A percentile compares a stretch with the other conserved stretches of the same genome.
Evolutionary conservation across 2,797 vertebrate species (phyloP).

Genomic region (Phoxinus dragarum): DNA sequence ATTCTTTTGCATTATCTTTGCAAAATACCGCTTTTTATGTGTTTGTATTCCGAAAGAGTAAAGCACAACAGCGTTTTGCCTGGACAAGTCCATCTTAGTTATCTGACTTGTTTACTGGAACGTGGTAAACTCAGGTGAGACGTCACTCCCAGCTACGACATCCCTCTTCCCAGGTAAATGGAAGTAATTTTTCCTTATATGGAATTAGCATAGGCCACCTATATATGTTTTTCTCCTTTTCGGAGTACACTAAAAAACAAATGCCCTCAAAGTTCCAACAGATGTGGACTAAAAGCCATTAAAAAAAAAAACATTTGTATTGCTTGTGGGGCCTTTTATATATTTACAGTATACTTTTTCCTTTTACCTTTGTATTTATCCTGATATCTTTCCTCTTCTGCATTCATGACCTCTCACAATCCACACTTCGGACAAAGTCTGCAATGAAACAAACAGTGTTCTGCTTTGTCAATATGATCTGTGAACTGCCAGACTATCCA

Average conservation of each 20-base stretch:
- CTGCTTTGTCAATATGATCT: constrained; percentile 71
- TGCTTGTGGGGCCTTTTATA: neutral
- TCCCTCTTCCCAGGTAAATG: neutral
- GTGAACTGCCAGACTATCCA: constrained; percentile 46
- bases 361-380: neutral
- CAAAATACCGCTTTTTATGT: neutral
- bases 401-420: constrained; percentile 18
- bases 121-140: neutral
- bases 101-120: neutral
- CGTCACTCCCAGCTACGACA: neutral
- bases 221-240: neutral
- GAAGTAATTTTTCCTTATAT: neutral
- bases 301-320: neutral
- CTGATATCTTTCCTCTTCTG: neutral
- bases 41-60: neutral
- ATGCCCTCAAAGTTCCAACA: neutral
- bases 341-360: neutral
- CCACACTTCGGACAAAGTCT: constrained; percentile 71
- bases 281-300: neutral
- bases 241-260: neutral
- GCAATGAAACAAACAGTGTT: constrained; percentile 69
- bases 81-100: neutral
- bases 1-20: neutral
- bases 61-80: neutral
- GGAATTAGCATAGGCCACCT: neutral